A percentile compares a stretch with the other conserved stretches of the same genome.
Evolutionary conservation across 2,888 invertebrate genomes (phyloP).

Genomic region (Formica aserva): DNA sequence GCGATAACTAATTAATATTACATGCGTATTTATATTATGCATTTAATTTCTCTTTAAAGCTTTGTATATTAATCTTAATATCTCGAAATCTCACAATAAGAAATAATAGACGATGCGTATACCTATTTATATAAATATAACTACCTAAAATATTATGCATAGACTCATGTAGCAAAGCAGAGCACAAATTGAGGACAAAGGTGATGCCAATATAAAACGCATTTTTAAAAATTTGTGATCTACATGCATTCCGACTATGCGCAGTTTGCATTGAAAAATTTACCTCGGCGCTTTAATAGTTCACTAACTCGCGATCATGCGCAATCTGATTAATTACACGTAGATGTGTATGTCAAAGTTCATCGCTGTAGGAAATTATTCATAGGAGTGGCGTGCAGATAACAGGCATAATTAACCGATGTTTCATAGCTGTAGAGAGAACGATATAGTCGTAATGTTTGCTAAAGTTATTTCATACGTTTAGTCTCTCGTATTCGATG

Average conservation of each 20-base stretch:
- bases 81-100: background rate
- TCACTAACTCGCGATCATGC: slow-evolving; percentile 44
- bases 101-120: background rate
- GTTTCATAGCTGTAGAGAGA: slow-evolving; percentile 46
- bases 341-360: slow-evolving; percentile 54
- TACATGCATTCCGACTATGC: background rate
- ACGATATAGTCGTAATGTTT: slow-evolving; percentile 44
- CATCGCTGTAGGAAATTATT: slow-evolving; percentile 55
- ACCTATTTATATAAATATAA: background rate
- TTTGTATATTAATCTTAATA: background rate
- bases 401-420: slow-evolving; percentile 57
- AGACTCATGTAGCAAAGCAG: background rate
- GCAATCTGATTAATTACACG: slow-evolving; percentile 55
- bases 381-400: slow-evolving; percentile 56
- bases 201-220: slow-evolving; percentile 5
- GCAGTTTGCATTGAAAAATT: slow-evolving; percentile 41
- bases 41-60: background rate
- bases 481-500: slow-evolving; percentile 35
- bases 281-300: slow-evolving; percentile 29
- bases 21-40: background rate
- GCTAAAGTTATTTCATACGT: slow-evolving; percentile 42
- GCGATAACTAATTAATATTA: background rate
- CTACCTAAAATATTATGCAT: background rate
- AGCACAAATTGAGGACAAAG: background rate
- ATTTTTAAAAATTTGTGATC: slow-evolving; percentile 18